Percentiles rank a stretch among this genome's conserved stretches.
Evolutionary conservation across 2,888 invertebrate genomes (phyloP).

Genomic region (Scaeva pyrastri): DNA sequence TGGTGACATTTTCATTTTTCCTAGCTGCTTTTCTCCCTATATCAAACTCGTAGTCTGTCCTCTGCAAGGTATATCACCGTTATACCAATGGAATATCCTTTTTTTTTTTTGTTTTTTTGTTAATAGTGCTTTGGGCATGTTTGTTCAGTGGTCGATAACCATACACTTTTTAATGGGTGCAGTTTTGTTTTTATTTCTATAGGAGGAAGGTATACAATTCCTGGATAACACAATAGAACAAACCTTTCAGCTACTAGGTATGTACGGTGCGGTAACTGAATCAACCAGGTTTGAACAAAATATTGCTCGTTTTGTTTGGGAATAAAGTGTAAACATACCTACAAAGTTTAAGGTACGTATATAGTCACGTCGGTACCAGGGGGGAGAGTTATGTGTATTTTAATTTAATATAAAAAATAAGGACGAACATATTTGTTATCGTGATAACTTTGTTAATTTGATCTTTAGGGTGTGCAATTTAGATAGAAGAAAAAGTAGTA

Average conservation of each 20-base stretch:
- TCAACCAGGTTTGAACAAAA: slow-evolving; percentile 11
- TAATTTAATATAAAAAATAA: neutral
- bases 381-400: neutral
- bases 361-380: neutral
- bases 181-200: slow-evolving; percentile 34
- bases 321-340: neutral
- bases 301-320: neutral
- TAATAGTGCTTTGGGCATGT: slow-evolving; percentile 49
- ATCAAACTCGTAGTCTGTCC: too few relatives aligned
- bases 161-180: slow-evolving; percentile 62
- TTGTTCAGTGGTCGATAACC: slow-evolving; percentile 67
- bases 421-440: neutral
- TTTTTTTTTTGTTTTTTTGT: slow-evolving; percentile 3
- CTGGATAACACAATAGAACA: too few relatives aligned
- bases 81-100: neutral
- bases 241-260: neutral
- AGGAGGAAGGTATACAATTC: too few relatives aligned
- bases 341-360: neutral
- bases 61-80: neutral
- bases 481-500: too few relatives aligned
- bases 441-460: neutral
- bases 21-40: slow-evolving; percentile 12
- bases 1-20: slow-evolving; percentile 70
- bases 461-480: neutral
- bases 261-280: neutral